Evolutionary conservation across 2,888 invertebrate species (phyloP), one percentile per base, ranked within the genome.

Genomic region (Lingula anatina): DNA sequence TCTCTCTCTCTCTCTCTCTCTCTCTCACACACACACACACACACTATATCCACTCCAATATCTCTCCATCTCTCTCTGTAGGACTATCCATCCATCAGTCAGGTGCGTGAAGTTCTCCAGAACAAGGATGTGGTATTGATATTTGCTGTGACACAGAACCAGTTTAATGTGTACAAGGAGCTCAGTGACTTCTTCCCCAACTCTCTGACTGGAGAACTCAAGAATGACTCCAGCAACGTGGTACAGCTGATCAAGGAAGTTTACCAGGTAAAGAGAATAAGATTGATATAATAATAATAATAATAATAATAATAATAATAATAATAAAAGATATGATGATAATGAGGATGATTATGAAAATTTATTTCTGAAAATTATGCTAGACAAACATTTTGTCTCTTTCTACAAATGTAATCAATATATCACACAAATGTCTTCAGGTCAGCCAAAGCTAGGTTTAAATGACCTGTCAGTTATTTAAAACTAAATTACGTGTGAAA

Each of bases 11-110:
- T n/a, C n/a, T n/a, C n/a, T n/a, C n/a, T n/a, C n/a, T n/a, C n/a
- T n/a, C n/a, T n/a, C n/a, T n/a, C n/a, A 12, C 7, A 18, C 12
- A 12, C 31, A 31, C 9, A 12, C 15, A 31, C 31, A 31, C 18
- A n/a, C n/a, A n/a, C n/a, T n/a, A n/a, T n/a, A n/a, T n/a, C n/a
- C n/a, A n/a, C n/a, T n/a, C n/a, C 18, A 9, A n/a, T n/a, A n/a
- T n/a, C n/a, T n/a, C n/a, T n/a, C n/a, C n/a, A n/a, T n/a, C n/a
- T n/a, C n/a, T n/a, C n/a, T 46, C 50, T 60, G 1, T 51, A 79
- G 80, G 99, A 99, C 77, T 99, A 97, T 74, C 97, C 97, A 1
- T 96, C 96, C 53, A 92, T 99, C 56, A 93, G 96, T 15, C 96
- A 97, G 79, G 74, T 82, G 31, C 79, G 81, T 85, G 80, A 86